Evolutionary conservation across 2,797 vertebrate genomes (phyloP).

Genomic region (Bradypus variegatus): DNA sequence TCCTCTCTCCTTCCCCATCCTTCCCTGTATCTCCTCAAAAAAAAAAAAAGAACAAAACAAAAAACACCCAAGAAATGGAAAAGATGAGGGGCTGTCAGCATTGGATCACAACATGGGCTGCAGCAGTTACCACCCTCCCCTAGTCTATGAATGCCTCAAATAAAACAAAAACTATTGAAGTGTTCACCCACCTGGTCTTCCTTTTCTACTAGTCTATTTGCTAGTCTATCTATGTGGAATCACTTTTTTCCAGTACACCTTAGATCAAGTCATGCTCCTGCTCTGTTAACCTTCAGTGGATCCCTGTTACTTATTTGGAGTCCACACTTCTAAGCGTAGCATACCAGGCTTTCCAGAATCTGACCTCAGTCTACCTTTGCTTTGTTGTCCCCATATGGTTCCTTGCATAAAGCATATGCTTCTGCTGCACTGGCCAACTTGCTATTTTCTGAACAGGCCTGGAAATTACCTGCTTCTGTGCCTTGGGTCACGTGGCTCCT

Average conservation of each 20-base stretch:
- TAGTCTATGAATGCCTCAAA: background rate
- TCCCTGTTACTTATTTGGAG: background rate
- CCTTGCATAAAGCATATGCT: background rate
- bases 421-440: background rate
- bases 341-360: background rate
- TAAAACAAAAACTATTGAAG: background rate
- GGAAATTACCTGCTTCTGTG: slow-evolving; percentile 52
- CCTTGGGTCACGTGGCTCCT: background rate
- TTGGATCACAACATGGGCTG: slow-evolving; percentile 63
- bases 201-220: background rate
- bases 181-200: background rate
- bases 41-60: background rate
- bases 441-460: slow-evolving; percentile 41
- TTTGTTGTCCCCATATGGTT: background rate
- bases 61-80: slow-evolving; percentile 5
- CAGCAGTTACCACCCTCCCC: slow-evolving; percentile 23
- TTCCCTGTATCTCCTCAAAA: slow-evolving; percentile 44
- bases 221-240: background rate
- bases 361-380: slow-evolving; percentile 22
- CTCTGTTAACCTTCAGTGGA: background rate
- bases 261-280: background rate
- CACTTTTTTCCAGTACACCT: background rate
- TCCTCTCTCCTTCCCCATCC: background rate
- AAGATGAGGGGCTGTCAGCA: slow-evolving; percentile 70
- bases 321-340: background rate